Evolutionary conservation across 1,140 invertebrate genomes (phyloP).

Genomic region (Neelides sp.): DNA sequence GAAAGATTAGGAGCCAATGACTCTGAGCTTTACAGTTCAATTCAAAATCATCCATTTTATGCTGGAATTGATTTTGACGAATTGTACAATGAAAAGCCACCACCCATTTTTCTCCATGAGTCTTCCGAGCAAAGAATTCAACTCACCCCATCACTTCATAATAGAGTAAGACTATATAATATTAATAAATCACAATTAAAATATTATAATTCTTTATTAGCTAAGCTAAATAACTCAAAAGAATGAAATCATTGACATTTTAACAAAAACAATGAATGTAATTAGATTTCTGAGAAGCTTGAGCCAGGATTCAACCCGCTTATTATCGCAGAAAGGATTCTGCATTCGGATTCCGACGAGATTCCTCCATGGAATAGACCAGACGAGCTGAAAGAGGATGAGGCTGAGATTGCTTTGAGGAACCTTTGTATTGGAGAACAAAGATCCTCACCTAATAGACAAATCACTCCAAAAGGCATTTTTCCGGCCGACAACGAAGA

Average conservation of each 20-base stretch:
- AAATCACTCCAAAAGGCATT: slow-evolving; percentile 5
- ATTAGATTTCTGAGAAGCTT: slow-evolving; percentile 55
- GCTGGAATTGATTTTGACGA: slow-evolving; percentile 67
- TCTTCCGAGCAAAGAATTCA: no score
- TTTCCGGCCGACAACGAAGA: slow-evolving; percentile 34
- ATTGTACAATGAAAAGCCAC: slow-evolving; percentile 63
- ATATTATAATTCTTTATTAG: no score
- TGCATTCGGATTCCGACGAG: slow-evolving; percentile 12
- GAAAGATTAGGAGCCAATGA: slow-evolving; percentile 74
- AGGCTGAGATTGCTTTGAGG: background rate
- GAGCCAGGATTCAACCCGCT: slow-evolving; percentile 64
- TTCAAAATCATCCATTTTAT: slow-evolving; percentile 78
- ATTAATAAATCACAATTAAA: no score
- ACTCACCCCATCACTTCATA: no score
- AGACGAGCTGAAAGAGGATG: background rate
- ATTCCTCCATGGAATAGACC: background rate
- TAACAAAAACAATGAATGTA: no score
- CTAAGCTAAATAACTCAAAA: no score
- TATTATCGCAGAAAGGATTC: slow-evolving; percentile 21
- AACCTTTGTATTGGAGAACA: background rate
- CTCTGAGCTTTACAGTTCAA: slow-evolving; percentile 57
- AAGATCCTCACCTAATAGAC: background rate
- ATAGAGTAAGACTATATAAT: no score
- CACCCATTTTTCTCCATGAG: slow-evolving; percentile 68
- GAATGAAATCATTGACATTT: no score